These are phyloP conservation scores for Dyspetes luteomarginatus DNA, from an alignment of 2,888 invertebrate species.

Conservation along the genomic window DNA sequence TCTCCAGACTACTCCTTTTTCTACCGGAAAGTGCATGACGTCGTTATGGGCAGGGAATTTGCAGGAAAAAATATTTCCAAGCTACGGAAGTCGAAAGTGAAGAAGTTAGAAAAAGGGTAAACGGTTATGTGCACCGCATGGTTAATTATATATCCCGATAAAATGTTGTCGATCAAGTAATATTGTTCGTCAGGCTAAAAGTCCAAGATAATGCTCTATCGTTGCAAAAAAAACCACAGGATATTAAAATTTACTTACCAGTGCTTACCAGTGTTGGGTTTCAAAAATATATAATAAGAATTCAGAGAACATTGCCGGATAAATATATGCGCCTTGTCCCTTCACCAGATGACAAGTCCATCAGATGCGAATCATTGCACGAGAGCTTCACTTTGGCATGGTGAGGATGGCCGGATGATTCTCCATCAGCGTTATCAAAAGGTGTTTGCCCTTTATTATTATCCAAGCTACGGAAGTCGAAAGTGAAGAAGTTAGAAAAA, in stretches of 20 bases:
- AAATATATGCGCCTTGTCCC: too few relatives aligned
- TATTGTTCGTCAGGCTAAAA: neutral
- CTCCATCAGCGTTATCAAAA: too few relatives aligned
- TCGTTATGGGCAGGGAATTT: neutral
- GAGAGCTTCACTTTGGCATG: too few relatives aligned
- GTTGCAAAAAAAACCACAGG: too few relatives aligned
- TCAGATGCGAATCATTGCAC: too few relatives aligned
- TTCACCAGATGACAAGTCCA: too few relatives aligned
- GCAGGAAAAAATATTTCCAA: neutral
- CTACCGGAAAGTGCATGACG: neutral
- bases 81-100: neutral
- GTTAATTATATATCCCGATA: slow-evolving; percentile 17
- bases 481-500: slow-evolving; percentile 26
- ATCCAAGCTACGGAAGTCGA: neutral
- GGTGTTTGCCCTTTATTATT: too few relatives aligned
- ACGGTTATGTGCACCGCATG: neutral
- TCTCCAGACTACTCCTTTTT: slow-evolving; percentile 17
- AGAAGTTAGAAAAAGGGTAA: slow-evolving; percentile 35
- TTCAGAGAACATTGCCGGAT: too few relatives aligned
- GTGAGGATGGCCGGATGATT: too few relatives aligned
- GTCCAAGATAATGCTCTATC: neutral
- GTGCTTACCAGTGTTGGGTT: too few relatives aligned
- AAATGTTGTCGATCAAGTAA: slow-evolving; percentile 21
- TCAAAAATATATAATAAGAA: too few relatives aligned
- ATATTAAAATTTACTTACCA: too few relatives aligned